Conservation (phyloP, 2,113 vertebrate genomes). For the Phylloscopus whistleri region DNA sequence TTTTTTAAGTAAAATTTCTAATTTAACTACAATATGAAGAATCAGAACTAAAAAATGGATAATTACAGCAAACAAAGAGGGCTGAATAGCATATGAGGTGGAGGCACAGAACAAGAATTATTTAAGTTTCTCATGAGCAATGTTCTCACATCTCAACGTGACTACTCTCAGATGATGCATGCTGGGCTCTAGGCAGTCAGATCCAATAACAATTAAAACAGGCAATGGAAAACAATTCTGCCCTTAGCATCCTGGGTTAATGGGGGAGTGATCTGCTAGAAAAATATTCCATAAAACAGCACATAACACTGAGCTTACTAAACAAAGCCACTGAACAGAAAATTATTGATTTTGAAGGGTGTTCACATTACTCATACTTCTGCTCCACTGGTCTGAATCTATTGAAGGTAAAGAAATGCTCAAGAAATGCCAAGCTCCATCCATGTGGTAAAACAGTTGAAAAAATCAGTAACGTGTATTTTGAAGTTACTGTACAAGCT, state of each 20-base stretch:
- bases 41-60: not conserved
- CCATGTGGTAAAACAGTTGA: not conserved
- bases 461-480: not conserved
- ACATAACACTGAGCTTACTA: not conserved
- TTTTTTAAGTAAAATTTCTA: not conserved
- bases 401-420: not conserved
- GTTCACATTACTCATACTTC: not conserved
- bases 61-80: not conserved
- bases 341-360: not conserved
- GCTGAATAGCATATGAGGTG: not conserved
- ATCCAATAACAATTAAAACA: slow-evolving; percentile 13
- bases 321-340: slow-evolving; percentile 14
- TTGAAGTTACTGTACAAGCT: not conserved
- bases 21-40: not conserved
- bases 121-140: not conserved
- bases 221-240: fast-evolving
- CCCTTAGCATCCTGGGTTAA: not conserved
- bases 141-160: not conserved
- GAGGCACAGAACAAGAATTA: not conserved
- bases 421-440: not conserved
- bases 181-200: not conserved
- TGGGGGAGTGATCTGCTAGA: not conserved
- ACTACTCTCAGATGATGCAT: not conserved
- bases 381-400: not conserved
- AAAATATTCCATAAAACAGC: not conserved